Conservation (phyloP, 2,797 vertebrate species). For the Bufotes viridis region DNA sequence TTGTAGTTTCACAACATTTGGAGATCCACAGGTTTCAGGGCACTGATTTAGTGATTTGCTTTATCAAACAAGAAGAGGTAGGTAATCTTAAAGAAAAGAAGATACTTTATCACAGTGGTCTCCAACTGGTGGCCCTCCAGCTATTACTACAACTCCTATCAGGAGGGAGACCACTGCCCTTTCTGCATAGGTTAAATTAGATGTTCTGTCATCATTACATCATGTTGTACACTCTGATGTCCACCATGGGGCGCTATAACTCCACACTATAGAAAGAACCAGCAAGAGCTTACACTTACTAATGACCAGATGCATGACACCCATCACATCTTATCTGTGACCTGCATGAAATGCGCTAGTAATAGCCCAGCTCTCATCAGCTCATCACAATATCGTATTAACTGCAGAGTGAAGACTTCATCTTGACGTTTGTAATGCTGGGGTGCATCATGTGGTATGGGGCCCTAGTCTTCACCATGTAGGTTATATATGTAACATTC, state of each 20-base stretch:
- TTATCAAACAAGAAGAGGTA: background rate
- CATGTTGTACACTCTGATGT: background rate
- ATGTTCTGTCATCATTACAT: background rate
- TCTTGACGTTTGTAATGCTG: background rate
- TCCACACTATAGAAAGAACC: background rate
- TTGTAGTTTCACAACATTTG: background rate
- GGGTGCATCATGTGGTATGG: background rate
- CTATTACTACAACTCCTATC: background rate
- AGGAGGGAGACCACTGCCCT: background rate
- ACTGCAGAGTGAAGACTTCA: too few relatives aligned
- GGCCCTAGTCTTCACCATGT: background rate
- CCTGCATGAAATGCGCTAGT: background rate
- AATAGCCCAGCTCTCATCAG: background rate
- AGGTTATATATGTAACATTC: background rate
- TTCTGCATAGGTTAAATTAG: background rate
- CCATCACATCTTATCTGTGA: conserved; percentile 9
- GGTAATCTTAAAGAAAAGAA: too few relatives aligned
- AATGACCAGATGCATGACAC: conserved; percentile 9
- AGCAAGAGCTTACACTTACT: background rate
- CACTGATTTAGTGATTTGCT: background rate
- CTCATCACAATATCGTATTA: background rate
- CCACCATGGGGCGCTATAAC: conserved; percentile 20
- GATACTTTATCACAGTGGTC: too few relatives aligned
- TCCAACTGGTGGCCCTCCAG: background rate
- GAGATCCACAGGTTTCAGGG: background rate